Percentiles rank a stretch among this genome's conserved stretches.
Evolutionary conservation across 2,113 vertebrate species (phyloP).

Genomic region (Lutjanus erythropterus): DNA sequence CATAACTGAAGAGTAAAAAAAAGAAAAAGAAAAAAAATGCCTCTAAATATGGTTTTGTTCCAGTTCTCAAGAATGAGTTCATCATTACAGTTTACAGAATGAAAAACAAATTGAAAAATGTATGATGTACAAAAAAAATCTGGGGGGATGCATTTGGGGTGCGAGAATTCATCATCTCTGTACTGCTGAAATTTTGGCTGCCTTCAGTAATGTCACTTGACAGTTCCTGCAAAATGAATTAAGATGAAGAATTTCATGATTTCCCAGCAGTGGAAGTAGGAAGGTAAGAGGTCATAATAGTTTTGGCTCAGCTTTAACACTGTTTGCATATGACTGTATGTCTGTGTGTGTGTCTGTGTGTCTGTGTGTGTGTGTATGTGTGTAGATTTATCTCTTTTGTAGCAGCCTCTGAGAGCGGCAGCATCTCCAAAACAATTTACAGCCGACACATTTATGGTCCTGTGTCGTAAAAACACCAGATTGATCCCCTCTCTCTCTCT

Average conservation of each 20-base stretch:
- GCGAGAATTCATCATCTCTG: not conserved
- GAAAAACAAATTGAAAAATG: not conserved
- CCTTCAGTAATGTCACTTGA: not conserved
- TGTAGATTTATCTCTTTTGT: constrained; percentile 61
- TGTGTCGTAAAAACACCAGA: constrained; percentile 71
- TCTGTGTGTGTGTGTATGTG: constrained; percentile 39
- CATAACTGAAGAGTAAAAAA: no score
- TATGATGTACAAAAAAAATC: not conserved
- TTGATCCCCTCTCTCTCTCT: constrained; percentile 66
- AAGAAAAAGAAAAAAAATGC: no score
- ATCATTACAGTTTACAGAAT: not conserved
- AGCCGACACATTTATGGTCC: constrained; percentile 73
- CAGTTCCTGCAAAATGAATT: constrained; percentile 34
- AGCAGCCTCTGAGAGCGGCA: constrained; percentile 53
- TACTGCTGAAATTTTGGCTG: not conserved
- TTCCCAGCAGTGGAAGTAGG: constrained; percentile 4
- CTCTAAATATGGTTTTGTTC: no score
- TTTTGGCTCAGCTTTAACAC: constrained; percentile 30
- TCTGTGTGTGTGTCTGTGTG: constrained; percentile 14
- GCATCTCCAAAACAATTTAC: constrained; percentile 80
- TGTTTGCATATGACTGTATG: constrained; percentile 22
- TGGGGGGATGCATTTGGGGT: not conserved
- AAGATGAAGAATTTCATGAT: not conserved
- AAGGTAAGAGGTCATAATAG: constrained; percentile 47
- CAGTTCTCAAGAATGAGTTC: no score